Percentiles rank a stretch among this genome's conserved stretches.
Conservation (phyloP, 2,113 vertebrate genomes). For the Marmota flaviventris region DNA sequence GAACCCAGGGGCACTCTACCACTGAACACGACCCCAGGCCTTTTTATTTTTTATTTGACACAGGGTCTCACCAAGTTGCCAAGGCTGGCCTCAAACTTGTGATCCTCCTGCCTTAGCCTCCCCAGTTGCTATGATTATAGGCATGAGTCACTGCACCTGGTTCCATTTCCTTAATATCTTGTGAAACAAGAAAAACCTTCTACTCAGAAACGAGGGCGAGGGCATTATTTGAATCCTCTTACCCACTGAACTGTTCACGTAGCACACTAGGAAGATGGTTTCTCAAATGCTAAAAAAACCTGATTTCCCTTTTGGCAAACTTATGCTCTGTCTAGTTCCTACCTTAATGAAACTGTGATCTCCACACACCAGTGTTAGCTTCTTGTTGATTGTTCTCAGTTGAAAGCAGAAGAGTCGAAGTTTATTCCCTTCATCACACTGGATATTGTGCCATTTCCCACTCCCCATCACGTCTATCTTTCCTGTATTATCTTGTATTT, state of each 20-base stretch:
- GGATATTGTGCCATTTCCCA: conserved; percentile 21
- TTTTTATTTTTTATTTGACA: background rate
- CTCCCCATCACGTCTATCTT: conserved; percentile 32
- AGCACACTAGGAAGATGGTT: background rate
- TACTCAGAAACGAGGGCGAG: background rate
- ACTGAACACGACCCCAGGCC: background rate
- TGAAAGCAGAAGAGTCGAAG: conserved; percentile 50
- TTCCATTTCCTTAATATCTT: background rate
- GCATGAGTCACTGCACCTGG: background rate
- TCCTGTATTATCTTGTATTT: conserved; percentile 48
- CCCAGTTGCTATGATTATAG: background rate
- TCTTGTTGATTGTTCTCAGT: background rate
- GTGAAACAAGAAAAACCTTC: background rate
- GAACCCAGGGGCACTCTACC: too few species aligned
- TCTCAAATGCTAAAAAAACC: background rate
- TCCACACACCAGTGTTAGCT: background rate
- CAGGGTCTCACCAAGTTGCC: background rate
- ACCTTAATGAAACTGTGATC: conserved; percentile 62
- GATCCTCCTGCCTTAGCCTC: background rate
- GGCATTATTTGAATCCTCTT: background rate
- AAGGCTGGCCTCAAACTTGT: background rate
- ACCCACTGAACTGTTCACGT: background rate
- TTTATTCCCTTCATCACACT: conserved; percentile 39
- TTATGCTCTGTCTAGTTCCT: background rate
- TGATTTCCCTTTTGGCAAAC: background rate